Evolutionary conservation across 1,140 invertebrate genomes (phyloP), one percentile per base, ranked within the genome.

Genomic region (Lethocerus indicus): DNA sequence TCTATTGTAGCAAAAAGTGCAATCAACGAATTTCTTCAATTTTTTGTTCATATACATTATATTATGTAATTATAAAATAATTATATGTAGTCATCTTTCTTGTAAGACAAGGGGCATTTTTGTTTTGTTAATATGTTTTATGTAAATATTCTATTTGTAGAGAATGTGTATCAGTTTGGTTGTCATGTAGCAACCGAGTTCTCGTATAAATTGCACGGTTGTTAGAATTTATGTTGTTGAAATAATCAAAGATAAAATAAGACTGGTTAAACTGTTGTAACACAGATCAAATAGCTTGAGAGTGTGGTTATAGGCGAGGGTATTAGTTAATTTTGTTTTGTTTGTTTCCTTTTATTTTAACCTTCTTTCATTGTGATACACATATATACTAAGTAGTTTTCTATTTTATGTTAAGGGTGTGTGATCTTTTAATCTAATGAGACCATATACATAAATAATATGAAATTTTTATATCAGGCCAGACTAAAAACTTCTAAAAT

Each of bases 211-310:
- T 49, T 43, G 47, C 36, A 53, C 21, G 52, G 52, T 53, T 53
- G 52, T 53, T 39, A 49, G 44, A 53, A 42, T 48, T 53, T 53
- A 53, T 50, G 47, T 53, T 53, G 39, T 53, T 53, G 47, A 46
- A 53, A 42, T 53, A 53, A 53, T 53, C 46, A 49, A 53, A 53
- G 47, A 49, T 53, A 32, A 53, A 53, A 53, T 53, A 53, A 53
- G 52, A 53, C 52, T 53, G 52, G 47, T 50, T 53, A 49, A 52
- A 53, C 47, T 53, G 47, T 50, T 53, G 45, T 37, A 46, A 51
- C 47, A 53, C 51, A 49, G 48, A 53, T 53, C 52, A 50, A 53
- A 53, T 50, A 53, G 48, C 49, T 52, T 53, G 40, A 42, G 48
- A 53, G 39, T 42, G 48, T 41, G 46, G 32, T 46, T 53, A 40